These are phyloP conservation scores for Epinotia nisella DNA, from an alignment of 2,888 invertebrate genomes.

Conservation along the genomic window DNA sequence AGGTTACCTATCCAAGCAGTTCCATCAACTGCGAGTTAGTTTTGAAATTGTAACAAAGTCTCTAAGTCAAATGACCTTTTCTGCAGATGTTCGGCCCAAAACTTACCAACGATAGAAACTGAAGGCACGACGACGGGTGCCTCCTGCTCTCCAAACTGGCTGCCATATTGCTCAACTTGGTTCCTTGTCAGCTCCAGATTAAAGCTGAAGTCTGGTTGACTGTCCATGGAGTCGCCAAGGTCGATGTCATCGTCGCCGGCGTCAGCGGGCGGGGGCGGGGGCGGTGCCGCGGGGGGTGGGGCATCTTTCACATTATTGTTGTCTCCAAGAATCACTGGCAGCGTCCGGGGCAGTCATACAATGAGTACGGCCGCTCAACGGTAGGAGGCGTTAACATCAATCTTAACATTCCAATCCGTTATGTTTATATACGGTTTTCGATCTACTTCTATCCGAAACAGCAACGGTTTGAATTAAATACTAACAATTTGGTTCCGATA, in stretches of 20 bases:
- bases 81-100: conserved; percentile 19
- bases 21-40: not conserved
- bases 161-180: conserved; percentile 90
- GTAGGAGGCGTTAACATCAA: conserved; percentile 11
- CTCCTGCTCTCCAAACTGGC: conserved; percentile 83
- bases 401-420: not conserved
- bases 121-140: conserved; percentile 58
- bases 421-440: not conserved
- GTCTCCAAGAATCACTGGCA: conserved; percentile 68
- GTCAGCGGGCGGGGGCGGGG: conserved; percentile 83
- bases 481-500: not conserved
- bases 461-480: not conserved
- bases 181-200: conserved; percentile 89
- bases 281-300: conserved; percentile 80
- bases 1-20: no score
- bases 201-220: conserved; percentile 84
- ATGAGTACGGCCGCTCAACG: conserved; percentile 24
- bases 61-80: not conserved
- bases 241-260: conserved; percentile 77
- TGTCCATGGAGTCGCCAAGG: conserved; percentile 69
- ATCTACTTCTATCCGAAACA: not conserved
- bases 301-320: conserved; percentile 71
- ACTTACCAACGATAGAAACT: conserved; percentile 80
- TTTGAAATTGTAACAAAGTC: not conserved
- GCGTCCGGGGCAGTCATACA: conserved; percentile 63